These are phyloP conservation scores for Podarcis muralis DNA, from an alignment of 2,113 vertebrate species.

Conservation along the genomic window DNA sequence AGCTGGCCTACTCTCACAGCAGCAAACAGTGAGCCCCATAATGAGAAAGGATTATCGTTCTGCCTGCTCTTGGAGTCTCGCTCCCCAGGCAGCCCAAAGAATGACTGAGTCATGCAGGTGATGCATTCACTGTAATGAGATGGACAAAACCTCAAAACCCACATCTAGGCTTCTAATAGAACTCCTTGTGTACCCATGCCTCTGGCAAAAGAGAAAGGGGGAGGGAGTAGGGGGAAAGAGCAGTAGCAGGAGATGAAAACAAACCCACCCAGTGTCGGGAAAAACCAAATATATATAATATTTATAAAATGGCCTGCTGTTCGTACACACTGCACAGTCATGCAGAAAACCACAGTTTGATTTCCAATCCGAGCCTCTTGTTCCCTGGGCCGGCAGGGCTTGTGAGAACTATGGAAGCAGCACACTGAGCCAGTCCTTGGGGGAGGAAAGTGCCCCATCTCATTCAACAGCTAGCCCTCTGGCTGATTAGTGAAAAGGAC, in stretches of 20 bases:
- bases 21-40: constrained; percentile 38
- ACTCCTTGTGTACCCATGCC: not conserved
- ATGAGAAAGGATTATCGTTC: constrained; percentile 54
- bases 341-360: constrained; percentile 50
- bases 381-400: constrained; percentile 51
- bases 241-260: not conserved
- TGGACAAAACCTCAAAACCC: constrained; percentile 20
- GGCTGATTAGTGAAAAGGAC: constrained; percentile 66
- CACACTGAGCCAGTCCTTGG: not conserved
- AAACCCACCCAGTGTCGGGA: not conserved
- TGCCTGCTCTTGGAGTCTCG: constrained; percentile 46
- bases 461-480: constrained; percentile 59
- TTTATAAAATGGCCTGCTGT: constrained; percentile 49
- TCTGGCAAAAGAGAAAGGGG: not conserved
- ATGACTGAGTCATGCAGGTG: constrained; percentile 56
- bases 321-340: constrained; percentile 37
- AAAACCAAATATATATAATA: constrained; percentile 30
- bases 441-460: constrained; percentile 52
- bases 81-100: constrained; percentile 37
- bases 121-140: constrained; percentile 39
- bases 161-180: not conserved
- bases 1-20: constrained; percentile 60
- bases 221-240: not conserved
- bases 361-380: constrained; percentile 42
- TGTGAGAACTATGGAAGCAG: not conserved